A percentile compares a stretch with the other conserved stretches of the same genome.
Conservation (phyloP, 1,140 invertebrate genomes). For the Apis dorsata region DNA sequence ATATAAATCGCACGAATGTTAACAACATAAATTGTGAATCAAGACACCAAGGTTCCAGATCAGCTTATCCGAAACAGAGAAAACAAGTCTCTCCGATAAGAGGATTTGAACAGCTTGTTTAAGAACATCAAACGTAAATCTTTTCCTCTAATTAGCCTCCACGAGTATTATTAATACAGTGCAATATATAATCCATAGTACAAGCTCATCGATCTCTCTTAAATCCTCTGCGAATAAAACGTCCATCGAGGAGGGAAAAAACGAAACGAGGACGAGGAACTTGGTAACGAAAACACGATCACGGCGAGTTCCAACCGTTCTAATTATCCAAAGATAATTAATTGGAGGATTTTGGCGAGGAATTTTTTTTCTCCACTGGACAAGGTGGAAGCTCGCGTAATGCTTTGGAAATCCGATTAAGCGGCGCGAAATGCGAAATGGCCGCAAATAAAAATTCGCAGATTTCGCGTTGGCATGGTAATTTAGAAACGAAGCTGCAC, state of each 20-base stretch:
- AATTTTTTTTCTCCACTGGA: neutral
- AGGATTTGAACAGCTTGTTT: conserved; percentile 14
- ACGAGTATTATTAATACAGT: neutral
- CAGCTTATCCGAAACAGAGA: neutral
- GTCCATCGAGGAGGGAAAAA: neutral
- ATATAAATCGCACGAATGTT: no score
- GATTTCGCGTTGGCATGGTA: neutral
- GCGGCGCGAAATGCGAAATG: neutral
- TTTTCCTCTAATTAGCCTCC: neutral
- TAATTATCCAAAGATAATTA: neutral
- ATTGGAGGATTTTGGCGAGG: neutral
- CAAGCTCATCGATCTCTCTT: neutral
- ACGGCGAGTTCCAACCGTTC: neutral
- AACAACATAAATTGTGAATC: no score
- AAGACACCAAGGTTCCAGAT: neutral
- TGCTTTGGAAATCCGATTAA: conserved; percentile 20
- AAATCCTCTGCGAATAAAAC: no score
- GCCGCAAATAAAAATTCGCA: conserved; percentile 15
- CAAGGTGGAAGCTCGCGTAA: neutral
- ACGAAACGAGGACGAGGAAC: no score
- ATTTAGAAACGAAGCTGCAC: conserved; percentile 9
- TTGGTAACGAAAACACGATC: no score
- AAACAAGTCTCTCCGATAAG: neutral
- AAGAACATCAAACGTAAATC: neutral
- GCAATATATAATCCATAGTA: no score